phyloP scores from a whole-genome alignment of 1,140 invertebrate genomes.

The Triops longicaudatus region DNA sequence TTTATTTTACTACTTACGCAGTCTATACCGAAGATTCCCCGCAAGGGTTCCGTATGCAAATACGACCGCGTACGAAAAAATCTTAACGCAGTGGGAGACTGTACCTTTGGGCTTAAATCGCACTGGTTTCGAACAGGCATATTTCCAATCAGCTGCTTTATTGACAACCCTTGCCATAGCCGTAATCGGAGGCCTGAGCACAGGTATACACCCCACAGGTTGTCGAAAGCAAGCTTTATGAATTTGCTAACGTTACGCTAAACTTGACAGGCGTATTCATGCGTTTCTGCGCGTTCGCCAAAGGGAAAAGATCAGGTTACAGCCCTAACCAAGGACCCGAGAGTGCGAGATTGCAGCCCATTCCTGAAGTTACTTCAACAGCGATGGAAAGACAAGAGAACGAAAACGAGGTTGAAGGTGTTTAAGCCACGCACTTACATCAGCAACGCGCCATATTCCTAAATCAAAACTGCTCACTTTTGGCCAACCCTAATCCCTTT shows the following conservation, averaged over 20 bases:
- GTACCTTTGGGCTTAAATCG: constrained; percentile 48
- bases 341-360: not conserved
- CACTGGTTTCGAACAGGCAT: constrained; percentile 57
- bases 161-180: constrained; percentile 58
- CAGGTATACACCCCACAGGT: constrained; percentile 49
- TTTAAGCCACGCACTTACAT: not conserved
- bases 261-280: not conserved
- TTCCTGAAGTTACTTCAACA: not conserved
- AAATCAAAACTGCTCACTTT: not conserved
- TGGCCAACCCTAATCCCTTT: not conserved
- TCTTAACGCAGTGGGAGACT: constrained; percentile 32
- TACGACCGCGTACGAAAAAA: constrained; percentile 34
- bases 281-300: not conserved
- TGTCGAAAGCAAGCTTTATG: not conserved
- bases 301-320: not conserved
- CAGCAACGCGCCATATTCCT: not conserved
- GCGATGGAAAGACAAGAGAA: not conserved
- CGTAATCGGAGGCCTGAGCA: constrained; percentile 61
- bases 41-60: constrained; percentile 42
- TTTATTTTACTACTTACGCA: constrained; percentile 30
- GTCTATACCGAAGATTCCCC: constrained; percentile 46
- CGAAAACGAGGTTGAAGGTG: not conserved
- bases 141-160: constrained; percentile 66
- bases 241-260: not conserved
- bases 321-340: not conserved